Evolutionary conservation across 2,113 vertebrate species (phyloP).

Genomic region (Pelecanoides urinatrix): DNA sequence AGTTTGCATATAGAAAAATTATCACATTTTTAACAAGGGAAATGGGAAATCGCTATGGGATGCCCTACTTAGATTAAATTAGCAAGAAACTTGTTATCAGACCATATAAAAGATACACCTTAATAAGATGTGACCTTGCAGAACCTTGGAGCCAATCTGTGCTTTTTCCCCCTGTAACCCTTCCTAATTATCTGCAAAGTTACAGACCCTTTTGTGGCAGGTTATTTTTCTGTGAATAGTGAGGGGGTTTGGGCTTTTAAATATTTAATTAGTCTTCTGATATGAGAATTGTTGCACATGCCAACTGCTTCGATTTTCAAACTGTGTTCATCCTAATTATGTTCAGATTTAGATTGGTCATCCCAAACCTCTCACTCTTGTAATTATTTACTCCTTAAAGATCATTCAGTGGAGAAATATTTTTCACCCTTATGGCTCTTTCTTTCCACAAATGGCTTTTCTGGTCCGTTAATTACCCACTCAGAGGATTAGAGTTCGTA

Average conservation of each 20-base stretch:
- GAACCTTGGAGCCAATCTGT: slow-evolving; percentile 69
- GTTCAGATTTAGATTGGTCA: slow-evolving; percentile 77
- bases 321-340: slow-evolving; percentile 76
- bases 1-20: slow-evolving; percentile 52
- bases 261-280: slow-evolving; percentile 86
- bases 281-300: slow-evolving; percentile 72
- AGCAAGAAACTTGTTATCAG: slow-evolving; percentile 77
- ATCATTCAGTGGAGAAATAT: slow-evolving; percentile 77
- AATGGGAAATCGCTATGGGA: slow-evolving; percentile 76
- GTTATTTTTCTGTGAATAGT: slow-evolving; percentile 80
- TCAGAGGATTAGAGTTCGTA: slow-evolving; percentile 76
- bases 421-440: slow-evolving; percentile 77
- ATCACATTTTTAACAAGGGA: slow-evolving; percentile 75
- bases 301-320: slow-evolving; percentile 69
- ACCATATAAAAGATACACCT: slow-evolving; percentile 69
- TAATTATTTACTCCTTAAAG: slow-evolving; percentile 85
- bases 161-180: slow-evolving; percentile 66
- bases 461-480: slow-evolving; percentile 79
- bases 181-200: slow-evolving; percentile 81
- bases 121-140: slow-evolving; percentile 78
- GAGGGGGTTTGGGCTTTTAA: slow-evolving; percentile 74
- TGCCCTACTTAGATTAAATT: slow-evolving; percentile 81
- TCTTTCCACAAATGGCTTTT: slow-evolving; percentile 77
- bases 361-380: slow-evolving; percentile 74
- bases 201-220: slow-evolving; percentile 73